These are phyloP conservation scores for Sinodicranocentrus sp. DNA, from an alignment of 2,888 invertebrate genomes.

Conservation along the genomic window DNA sequence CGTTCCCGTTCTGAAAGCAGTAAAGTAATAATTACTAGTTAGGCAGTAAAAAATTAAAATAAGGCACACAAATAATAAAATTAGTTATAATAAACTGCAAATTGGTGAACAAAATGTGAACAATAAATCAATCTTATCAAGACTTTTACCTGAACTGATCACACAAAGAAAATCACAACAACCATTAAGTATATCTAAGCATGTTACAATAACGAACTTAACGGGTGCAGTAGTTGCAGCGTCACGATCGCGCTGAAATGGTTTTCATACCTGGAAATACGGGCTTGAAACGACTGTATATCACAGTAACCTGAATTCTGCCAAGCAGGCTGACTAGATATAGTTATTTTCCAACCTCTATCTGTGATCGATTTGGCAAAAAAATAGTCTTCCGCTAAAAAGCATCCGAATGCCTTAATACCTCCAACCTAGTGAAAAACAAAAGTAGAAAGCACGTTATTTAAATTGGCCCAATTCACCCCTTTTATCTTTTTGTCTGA, in stretches of 20 bases:
- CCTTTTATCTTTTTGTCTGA: no score
- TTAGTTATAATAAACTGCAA: no score
- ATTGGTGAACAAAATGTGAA: no score
- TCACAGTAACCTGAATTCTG: slow-evolving; percentile 96
- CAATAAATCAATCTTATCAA: not conserved
- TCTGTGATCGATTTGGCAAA: slow-evolving; percentile 93
- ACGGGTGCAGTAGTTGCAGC: no score
- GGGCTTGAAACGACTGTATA: slow-evolving; percentile 90
- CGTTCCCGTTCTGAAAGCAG: slow-evolving; percentile 88
- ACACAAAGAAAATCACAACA: no score
- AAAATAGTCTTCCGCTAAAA: slow-evolving; percentile 99
- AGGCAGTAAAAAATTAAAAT: not conserved
- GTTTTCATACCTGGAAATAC: slow-evolving; percentile 80
- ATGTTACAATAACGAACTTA: no score
- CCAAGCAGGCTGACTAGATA: slow-evolving; percentile 95
- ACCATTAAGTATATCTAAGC: no score
- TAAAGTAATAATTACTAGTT: no score
- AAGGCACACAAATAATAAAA: no score
- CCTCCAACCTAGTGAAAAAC: slow-evolving; percentile 84
- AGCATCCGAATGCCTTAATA: slow-evolving; percentile 92
- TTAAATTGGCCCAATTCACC: slow-evolving; percentile 2
- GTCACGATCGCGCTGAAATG: not conserved
- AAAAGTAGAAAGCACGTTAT: slow-evolving; percentile 24
- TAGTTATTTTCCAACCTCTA: slow-evolving; percentile 93
- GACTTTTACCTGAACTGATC: no score